phyloP scores from a whole-genome alignment of 1,140 invertebrate species.

The Adelges cooleyi region DNA sequence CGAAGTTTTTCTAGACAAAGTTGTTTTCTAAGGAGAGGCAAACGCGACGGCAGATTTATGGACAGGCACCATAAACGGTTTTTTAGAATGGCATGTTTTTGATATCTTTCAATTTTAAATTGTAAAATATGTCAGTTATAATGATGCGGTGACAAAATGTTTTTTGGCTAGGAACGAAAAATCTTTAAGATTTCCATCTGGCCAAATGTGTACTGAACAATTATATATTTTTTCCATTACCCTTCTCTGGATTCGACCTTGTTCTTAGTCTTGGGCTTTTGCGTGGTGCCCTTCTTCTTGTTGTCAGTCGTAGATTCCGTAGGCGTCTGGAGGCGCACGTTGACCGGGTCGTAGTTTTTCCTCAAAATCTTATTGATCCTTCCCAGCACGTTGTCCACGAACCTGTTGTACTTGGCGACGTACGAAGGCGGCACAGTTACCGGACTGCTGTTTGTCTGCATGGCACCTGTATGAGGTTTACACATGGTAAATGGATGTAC shows the following conservation, averaged over 20 bases:
- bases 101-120: too few species aligned
- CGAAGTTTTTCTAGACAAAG: too few species aligned
- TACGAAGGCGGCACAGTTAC: constrained; percentile 50
- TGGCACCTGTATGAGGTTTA: constrained; percentile 36
- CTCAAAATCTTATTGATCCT: constrained; percentile 61
- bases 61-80: too few species aligned
- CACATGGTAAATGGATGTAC: background rate
- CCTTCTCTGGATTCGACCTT: constrained; percentile 24
- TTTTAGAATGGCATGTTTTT: too few species aligned
- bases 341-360: constrained; percentile 67
- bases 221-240: too few species aligned
- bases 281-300: constrained; percentile 29
- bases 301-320: constrained; percentile 38
- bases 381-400: constrained; percentile 64
- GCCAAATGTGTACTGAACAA: too few species aligned
- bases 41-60: too few species aligned
- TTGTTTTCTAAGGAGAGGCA: too few species aligned
- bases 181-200: too few species aligned
- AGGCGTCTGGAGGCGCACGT: constrained; percentile 57
- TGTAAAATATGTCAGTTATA: too few species aligned
- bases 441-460: constrained; percentile 36
- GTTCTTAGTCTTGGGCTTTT: constrained; percentile 32
- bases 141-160: too few species aligned
- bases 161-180: too few species aligned
- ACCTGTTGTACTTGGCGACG: constrained; percentile 66